Evolutionary conservation across 2,888 invertebrate genomes (phyloP).

Genomic region (Dryobotodes eremita): DNA sequence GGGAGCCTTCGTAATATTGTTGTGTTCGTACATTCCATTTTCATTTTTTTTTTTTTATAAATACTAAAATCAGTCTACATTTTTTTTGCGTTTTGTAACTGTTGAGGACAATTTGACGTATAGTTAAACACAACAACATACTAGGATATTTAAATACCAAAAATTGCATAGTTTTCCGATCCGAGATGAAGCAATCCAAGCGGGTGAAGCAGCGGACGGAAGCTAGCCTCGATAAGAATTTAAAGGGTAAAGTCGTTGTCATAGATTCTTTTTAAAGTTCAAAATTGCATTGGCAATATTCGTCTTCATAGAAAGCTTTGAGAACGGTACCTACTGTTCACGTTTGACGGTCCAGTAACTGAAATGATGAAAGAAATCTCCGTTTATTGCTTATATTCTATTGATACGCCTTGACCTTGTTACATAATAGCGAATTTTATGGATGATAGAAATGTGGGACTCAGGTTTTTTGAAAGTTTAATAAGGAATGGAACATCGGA

Average conservation of each 20-base stretch:
- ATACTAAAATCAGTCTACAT: neutral
- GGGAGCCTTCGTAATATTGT: too few species aligned
- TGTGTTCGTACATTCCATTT: neutral
- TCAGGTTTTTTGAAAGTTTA: too few species aligned
- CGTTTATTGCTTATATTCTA: neutral
- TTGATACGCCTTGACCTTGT: neutral
- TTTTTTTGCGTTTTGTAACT: neutral
- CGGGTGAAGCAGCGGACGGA: neutral
- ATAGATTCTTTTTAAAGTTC: conserved; percentile 7
- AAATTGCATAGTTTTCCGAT: neutral
- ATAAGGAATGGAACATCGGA: too few species aligned
- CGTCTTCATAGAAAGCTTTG: conserved; percentile 1
- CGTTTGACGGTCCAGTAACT: conserved; percentile 10
- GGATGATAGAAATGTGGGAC: too few species aligned
- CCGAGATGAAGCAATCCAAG: neutral
- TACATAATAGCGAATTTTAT: neutral
- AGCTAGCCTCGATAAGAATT: neutral
- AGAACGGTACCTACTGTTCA: conserved; percentile 1
- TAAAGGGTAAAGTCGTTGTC: neutral
- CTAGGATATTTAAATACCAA: neutral
- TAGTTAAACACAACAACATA: neutral
- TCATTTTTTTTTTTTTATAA: neutral
- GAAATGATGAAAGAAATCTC: conserved; percentile 19
- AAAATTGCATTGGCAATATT: conserved; percentile 38
- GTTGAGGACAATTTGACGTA: neutral